Percentiles rank a stretch among this genome's conserved stretches.
These are phyloP conservation scores for Spermophilus dauricus DNA, from an alignment of 2,113 vertebrate genomes.

Conservation along the genomic window DNA sequence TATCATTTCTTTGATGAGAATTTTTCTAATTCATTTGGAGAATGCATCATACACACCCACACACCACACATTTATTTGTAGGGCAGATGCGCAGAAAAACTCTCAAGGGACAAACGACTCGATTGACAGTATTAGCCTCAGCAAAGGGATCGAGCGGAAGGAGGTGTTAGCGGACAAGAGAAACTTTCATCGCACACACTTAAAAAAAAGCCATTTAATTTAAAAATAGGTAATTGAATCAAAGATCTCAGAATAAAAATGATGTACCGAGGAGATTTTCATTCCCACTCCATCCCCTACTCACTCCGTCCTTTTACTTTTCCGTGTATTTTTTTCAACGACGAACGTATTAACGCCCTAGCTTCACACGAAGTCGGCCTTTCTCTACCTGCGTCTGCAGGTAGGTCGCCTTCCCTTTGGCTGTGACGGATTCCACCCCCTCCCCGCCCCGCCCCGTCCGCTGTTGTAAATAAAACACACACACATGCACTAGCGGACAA, in stretches of 20 bases:
- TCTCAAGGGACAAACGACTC: neutral
- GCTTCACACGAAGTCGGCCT: neutral
- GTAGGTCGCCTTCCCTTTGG: neutral
- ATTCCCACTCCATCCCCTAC: neutral
- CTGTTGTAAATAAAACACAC: fast-evolving
- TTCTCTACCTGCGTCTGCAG: neutral
- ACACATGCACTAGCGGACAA: fast-evolving
- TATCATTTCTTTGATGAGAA: neutral
- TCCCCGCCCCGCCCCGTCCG: fast-evolving
- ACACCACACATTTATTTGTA: neutral
- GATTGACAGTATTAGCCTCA: neutral
- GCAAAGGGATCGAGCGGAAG: neutral
- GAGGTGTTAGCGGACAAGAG: neutral
- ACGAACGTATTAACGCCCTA: fast-evolving
- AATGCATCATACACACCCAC: neutral
- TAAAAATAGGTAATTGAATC: neutral
- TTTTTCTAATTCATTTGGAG: neutral
- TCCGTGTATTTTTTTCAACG: neutral
- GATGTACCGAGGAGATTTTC: neutral
- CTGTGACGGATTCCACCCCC: neutral
- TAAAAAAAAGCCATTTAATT: neutral
- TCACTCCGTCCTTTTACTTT: neutral
- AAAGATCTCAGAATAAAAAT: neutral
- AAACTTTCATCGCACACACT: neutral
- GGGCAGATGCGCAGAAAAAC: neutral